These are phyloP conservation scores for Pithys albifrons DNA, from an alignment of 2,113 vertebrate genomes.

Conservation along the genomic window DNA sequence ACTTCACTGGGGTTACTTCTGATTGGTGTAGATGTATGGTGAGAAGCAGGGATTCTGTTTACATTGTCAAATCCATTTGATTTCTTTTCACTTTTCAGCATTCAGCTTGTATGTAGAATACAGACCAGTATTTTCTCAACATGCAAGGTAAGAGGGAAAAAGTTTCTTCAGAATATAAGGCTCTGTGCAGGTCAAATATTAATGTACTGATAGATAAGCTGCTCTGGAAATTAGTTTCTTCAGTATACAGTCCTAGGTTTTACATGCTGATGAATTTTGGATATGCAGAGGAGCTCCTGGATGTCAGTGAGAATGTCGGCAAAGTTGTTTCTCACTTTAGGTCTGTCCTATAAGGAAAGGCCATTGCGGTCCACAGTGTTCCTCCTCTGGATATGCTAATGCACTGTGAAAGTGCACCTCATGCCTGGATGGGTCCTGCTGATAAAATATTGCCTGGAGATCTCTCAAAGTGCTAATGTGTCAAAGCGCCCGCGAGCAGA, in stretches of 20 bases:
- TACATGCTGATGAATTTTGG: not conserved
- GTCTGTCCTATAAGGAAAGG: slow-evolving; percentile 26
- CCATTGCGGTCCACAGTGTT: not conserved
- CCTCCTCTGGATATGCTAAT: slow-evolving; percentile 59
- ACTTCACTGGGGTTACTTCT: not conserved
- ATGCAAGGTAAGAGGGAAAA: not conserved
- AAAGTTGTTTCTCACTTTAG: not conserved
- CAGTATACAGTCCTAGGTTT: not conserved
- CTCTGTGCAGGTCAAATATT: not conserved
- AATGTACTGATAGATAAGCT: not conserved
- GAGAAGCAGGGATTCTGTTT: slow-evolving; percentile 15
- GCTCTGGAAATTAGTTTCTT: not conserved
- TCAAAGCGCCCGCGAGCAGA: slow-evolving; percentile 21
- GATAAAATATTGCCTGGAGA: slow-evolving; percentile 52
- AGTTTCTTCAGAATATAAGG: not conserved
- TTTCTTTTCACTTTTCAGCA: not conserved
- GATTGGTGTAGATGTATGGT: not conserved
- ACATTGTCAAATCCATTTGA: not conserved
- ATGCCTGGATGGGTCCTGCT: slow-evolving; percentile 59
- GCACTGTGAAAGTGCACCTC: slow-evolving; percentile 56
- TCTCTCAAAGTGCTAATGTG: slow-evolving; percentile 25
- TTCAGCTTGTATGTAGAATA: not conserved
- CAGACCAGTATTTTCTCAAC: not conserved
- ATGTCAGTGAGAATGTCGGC: not conserved
- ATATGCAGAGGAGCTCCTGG: not conserved